Evolutionary conservation across 2,797 vertebrate species (phyloP), one percentile per base, ranked within the genome.

Genomic region (Tachyglossus aculeatus): DNA sequence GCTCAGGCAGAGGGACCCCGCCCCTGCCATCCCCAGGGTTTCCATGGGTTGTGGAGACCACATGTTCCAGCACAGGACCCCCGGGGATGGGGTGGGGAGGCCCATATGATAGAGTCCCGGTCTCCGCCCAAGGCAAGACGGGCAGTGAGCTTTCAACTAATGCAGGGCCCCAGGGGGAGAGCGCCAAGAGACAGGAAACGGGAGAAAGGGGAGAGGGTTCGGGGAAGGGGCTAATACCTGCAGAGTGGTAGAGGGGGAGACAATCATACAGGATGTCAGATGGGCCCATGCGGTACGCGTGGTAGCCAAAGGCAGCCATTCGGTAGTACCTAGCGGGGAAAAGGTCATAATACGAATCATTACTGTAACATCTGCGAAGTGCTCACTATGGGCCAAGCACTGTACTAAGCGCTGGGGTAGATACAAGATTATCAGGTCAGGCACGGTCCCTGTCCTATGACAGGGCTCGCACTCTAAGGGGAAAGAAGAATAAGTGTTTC

Each of bases 221-320:
- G n/a, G n/a, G n/a, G n/a, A n/a, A n/a, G n/a, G n/a, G n/a, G n/a
- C 0, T 1, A 0, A 22, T 73, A 96, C 96, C 96, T 86, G 96
- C 96, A 0, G 96, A 96, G 75, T 98, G 96, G 71, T 98, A 98
- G 51, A 98, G 94, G 0, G 96, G 96, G 74, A 98, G 89, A 80
- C 96, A 98, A 91, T 95, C 92, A 27, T 98, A 98, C 63, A 98
- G 82, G 19, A 98, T 67, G 34, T 97, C 96, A 1, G 91, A 77
- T 0, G 81, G 64, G 6, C 11, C 78, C 95, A 98, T 95, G 54
- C 84, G 70, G 85, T 97, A 98, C 53, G 95, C 93, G 10, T 93
- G 93, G 85, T 95, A 95, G 27, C 93, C 94, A 5, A 97, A 97
- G 59, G 95, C 95, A 6, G 96, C 94, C 3, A 98, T 98, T 59